Evolutionary conservation across 2,113 vertebrate species (phyloP).

Genomic region (Rhynchomys soricoides): DNA sequence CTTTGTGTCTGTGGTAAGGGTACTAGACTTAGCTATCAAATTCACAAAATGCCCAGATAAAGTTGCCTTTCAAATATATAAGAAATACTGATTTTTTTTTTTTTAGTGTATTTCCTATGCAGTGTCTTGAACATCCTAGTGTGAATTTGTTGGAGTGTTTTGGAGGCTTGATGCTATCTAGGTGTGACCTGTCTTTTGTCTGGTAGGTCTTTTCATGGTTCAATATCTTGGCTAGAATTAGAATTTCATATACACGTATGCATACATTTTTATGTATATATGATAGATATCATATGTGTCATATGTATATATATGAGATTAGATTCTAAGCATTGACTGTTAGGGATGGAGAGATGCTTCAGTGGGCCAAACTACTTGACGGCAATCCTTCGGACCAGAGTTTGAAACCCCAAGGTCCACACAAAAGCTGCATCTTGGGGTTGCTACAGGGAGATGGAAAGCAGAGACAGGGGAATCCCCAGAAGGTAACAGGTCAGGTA

Average conservation of each 20-base stretch:
- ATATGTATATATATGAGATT: neutral
- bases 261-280: too few species aligned
- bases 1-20: neutral
- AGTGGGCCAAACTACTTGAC: neutral
- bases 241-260: neutral
- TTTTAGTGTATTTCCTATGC: neutral
- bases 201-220: slow-evolving; percentile 29
- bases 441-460: neutral
- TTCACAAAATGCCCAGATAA: neutral
- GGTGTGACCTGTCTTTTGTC: neutral
- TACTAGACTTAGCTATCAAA: neutral
- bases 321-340: neutral
- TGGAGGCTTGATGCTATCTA: neutral
- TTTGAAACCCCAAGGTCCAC: neutral
- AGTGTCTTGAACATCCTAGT: neutral
- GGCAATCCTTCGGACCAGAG: too few species aligned
- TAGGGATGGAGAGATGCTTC: neutral
- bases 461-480: neutral
- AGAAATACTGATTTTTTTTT: neutral
- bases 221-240: slow-evolving; percentile 17
- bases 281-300: too few species aligned
- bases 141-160: neutral
- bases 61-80: slow-evolving; percentile 1
- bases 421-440: neutral
- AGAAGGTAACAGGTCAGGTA: neutral